These are phyloP conservation scores for Pan paniscus DNA, from an alignment of 2,113 vertebrate species.

Conservation along the genomic window DNA sequence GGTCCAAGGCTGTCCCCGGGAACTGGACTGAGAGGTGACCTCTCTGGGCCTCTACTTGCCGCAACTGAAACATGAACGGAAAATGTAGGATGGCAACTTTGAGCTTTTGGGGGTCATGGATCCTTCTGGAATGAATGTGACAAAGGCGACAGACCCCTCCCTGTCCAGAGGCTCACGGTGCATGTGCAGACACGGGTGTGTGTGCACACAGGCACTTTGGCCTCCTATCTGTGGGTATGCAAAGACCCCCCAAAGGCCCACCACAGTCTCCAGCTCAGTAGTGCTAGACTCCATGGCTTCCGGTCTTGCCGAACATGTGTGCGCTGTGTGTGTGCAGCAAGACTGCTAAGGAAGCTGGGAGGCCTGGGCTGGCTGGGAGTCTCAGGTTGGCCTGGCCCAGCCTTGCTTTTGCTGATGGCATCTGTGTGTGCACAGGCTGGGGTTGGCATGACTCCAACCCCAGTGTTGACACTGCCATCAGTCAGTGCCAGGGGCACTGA, in stretches of 20 bases:
- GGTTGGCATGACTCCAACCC: not conserved
- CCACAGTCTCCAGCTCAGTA: not conserved
- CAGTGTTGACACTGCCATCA: no score
- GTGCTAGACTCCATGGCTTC: fast-evolving
- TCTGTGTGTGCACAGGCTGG: not conserved
- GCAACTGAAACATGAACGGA: not conserved
- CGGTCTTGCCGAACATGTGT: no score
- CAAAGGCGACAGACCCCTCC: not conserved
- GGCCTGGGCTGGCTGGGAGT: no score
- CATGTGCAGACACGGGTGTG: fast-evolving
- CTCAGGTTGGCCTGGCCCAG: not conserved
- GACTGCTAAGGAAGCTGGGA: not conserved
- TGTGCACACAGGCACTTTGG: not conserved
- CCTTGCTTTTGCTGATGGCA: not conserved
- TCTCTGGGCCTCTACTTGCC: not conserved
- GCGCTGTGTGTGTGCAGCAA: fast-evolving
- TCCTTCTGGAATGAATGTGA: not conserved
- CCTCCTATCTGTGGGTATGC: not conserved
- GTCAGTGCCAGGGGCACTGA: no score
- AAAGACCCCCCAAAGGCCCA: not conserved
- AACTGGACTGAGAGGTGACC: not conserved
- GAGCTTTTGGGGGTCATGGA: not conserved
- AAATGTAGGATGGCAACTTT: not conserved
- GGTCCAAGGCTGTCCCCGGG: not conserved
- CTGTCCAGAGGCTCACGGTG: fast-evolving